These are phyloP conservation scores for Ormyrus rosae DNA, from an alignment of 2,888 invertebrate genomes.

Conservation along the genomic window DNA sequence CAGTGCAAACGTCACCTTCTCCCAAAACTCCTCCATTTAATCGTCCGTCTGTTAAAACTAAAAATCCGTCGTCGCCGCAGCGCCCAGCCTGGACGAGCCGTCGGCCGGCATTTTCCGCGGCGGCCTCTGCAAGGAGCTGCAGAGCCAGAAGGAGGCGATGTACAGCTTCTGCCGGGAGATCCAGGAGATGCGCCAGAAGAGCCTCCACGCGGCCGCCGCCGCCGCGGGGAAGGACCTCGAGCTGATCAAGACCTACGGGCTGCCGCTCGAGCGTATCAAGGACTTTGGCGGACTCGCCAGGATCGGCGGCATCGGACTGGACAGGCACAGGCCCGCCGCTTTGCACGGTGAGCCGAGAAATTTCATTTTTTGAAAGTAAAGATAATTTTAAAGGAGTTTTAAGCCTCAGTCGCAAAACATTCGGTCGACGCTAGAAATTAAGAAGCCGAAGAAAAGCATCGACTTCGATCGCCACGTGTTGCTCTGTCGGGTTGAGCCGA, in stretches of 20 bases:
- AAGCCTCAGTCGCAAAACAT: not conserved
- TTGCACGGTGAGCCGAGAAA: constrained; percentile 26
- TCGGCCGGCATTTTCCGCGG: not conserved
- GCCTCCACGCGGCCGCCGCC: constrained; percentile 39
- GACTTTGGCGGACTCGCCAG: constrained; percentile 45
- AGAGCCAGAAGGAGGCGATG: constrained; percentile 48
- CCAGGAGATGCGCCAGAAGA: constrained; percentile 53
- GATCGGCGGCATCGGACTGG: constrained; percentile 45
- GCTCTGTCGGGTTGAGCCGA: no score
- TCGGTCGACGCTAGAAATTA: constrained; percentile 19
- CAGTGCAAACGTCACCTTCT: no score
- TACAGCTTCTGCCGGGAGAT: constrained; percentile 53
- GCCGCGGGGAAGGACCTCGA: constrained; percentile 43
- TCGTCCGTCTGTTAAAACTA: no score
- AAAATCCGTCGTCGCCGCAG: not conserved
- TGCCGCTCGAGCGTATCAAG: constrained; percentile 50
- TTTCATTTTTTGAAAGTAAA: no score
- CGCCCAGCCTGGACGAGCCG: constrained; percentile 37
- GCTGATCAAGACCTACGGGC: constrained; percentile 47
- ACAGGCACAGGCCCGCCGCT: constrained; percentile 42
- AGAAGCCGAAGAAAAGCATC: constrained; percentile 25
- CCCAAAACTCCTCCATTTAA: no score
- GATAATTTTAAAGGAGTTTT: not conserved
- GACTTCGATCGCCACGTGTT: no score
- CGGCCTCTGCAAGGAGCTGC: not conserved